phyloP scores from a whole-genome alignment of 2,888 invertebrate genomes.

The Ptilodon capucinus region DNA sequence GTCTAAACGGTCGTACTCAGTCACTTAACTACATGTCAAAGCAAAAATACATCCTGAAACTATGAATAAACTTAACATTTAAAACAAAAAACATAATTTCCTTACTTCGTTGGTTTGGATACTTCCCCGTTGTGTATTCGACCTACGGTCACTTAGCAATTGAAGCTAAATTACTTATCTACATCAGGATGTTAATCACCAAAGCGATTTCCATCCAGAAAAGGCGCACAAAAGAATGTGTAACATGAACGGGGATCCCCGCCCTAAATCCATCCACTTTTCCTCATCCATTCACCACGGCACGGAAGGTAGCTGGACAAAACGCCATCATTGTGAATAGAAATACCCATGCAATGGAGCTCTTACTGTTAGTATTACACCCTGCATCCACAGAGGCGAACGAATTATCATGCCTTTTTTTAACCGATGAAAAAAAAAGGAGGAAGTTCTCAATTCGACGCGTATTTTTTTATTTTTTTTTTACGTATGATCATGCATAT shows the following conservation, averaged over 20 bases:
- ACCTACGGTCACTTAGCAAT: conserved; percentile 12
- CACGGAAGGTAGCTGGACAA: conserved; percentile 58
- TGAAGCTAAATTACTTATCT: conserved; percentile 14
- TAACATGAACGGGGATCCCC: conserved; percentile 35
- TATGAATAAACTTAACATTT: too few species aligned
- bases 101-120: too few species aligned
- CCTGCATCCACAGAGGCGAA: conserved; percentile 65
- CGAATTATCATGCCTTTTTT: too few species aligned
- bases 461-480: too few species aligned
- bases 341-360: conserved; percentile 73
- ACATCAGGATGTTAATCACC: conserved; percentile 24
- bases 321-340: conserved; percentile 67
- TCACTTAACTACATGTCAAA: too few species aligned
- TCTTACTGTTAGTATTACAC: conserved; percentile 45
- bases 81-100: too few species aligned
- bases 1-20: too few species aligned
- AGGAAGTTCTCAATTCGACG: too few species aligned
- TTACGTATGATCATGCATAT: too few species aligned
- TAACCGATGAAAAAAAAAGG: too few species aligned
- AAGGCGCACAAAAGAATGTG: conserved; percentile 36
- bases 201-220: conserved; percentile 33
- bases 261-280: conserved; percentile 43
- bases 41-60: too few species aligned
- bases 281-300: conserved; percentile 55
- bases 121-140: too few species aligned